Base-by-base conservation (phyloP, 1,140 invertebrate genomes). In the Anastrepha ludens region DNA sequence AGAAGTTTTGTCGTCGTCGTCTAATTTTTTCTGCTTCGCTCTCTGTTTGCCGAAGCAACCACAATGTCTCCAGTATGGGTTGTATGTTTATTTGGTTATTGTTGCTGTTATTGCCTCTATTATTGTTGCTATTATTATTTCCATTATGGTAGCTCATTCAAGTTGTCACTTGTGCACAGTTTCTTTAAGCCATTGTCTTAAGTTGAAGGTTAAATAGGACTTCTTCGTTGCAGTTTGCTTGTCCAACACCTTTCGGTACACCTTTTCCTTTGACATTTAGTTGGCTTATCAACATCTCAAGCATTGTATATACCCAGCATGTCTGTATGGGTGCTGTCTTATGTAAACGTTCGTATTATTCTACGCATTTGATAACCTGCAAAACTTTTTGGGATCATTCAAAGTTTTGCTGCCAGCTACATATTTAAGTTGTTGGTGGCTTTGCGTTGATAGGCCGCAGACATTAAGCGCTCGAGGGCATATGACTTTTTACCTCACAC, bases 361-460 rank as follows among this genome's bases (percentile, higher is more conserved):
- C 15, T 50, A 2, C 5, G 50, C 3, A 7, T 17, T 81, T 47
- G 59, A 17, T 60, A 50, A 81, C 74, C 47, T 81, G 74, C 47
- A 41, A 62, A 86, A 86, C 13, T 59, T 86, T 86, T 86, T 60
- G 55, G 59, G 58, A 62, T 62, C 85, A 86, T 86, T 86, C 85
- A 86, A 85, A 86, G 29, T 86, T 86, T 86, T 44, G 55, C 85
- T 86, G 55, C 20, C 58, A 60, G 85, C 85, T 62, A n/a, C n/a
- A n/a, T n/a, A 86, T 86, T 86, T 86, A 60, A 86, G 85, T 59
- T 85, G 50, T 85, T 62, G 85, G 20, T 60, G 58, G n/a, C 29
- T 86, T 86, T 86, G 15, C 39, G 85, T 86, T 86, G 85, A 86
- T 86, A 86, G 85, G 85, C 85, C 85, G 58, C 85, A 86, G 85